A percentile compares a stretch with the other conserved stretches of the same genome.
These are phyloP conservation scores for Ctenoplectra terminalis DNA, from an alignment of 1,140 invertebrate genomes.

Conservation along the genomic window DNA sequence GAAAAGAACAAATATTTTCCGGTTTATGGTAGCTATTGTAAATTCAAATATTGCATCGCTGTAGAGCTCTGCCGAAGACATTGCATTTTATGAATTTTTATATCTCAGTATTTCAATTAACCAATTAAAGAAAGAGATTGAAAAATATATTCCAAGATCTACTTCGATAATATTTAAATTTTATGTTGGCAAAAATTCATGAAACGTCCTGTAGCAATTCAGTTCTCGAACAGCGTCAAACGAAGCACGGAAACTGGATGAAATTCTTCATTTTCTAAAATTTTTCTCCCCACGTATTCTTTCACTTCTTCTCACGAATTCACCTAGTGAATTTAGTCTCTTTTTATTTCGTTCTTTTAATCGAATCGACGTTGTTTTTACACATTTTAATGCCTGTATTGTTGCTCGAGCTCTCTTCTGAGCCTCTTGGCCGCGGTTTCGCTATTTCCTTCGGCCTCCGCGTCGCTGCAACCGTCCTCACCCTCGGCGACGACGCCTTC, in stretches of 20 bases:
- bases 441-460: slow-evolving; percentile 81
- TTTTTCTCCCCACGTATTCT: not conserved
- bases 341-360: not conserved
- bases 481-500: slow-evolving; percentile 87
- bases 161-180: too few species aligned
- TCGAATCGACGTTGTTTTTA: slow-evolving; percentile 1
- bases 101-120: too few species aligned
- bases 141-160: too few species aligned
- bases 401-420: slow-evolving; percentile 83
- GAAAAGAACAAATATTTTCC: too few species aligned
- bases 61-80: too few species aligned
- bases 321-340: not conserved
- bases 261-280: not conserved
- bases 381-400: slow-evolving; percentile 79
- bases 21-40: too few species aligned
- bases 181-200: not conserved
- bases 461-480: slow-evolving; percentile 88
- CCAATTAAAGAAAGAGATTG: too few species aligned
- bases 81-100: too few species aligned
- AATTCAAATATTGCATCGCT: too few species aligned
- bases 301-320: not conserved
- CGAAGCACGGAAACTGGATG: not conserved
- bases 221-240: not conserved
- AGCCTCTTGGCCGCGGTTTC: slow-evolving; percentile 84
- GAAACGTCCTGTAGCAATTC: not conserved